Base-by-base conservation (phyloP, 2,888 invertebrate species). In the Mythimna lalbum region DNA sequence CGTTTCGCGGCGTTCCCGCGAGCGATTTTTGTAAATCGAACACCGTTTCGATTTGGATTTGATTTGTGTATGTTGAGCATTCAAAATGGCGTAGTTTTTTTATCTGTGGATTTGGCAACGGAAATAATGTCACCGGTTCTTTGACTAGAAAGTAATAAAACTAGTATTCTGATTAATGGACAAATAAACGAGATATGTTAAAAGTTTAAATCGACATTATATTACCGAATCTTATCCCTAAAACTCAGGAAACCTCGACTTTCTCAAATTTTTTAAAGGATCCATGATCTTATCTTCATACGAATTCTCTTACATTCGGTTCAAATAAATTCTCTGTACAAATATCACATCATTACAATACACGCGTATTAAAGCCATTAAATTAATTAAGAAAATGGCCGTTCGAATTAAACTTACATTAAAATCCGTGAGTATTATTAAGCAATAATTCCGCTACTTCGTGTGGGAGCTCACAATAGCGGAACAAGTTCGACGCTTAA, bases 1-100 rank as follows among this genome's bases (percentile, higher is more conserved):
- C 84, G 86, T 19, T 49, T 49, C 19, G 19, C 19, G 47, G 47
- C n/a, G 63, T 84, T 71, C 74, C 78, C 75, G 71, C 64, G 64
- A 80, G 84, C 81, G 73, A 76, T 77, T 84, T 85, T 84, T 78
- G 67, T 74, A 79, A 81, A 79, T 75, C 77, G 78, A 78, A 74
- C 68, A 61, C 63, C 61, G 76, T 74, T 82, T 74, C 71, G 73
- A 81, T 85, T 76, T 57, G 66, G 76, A 69, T 60, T 66, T 83
- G 81, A 85, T 85, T 82, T 80, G 76, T 78, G 73, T 59, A 64
- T 70, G 64, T 73, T 69, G 73, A 65, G 63, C 39, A 47, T 78
- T 57, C 57, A 69, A 80, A 72, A 74, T 57, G 74, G 69, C 63
- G 33, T 36, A 43, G 39, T 12, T 10, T 67, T 67, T 76, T 66